These are phyloP conservation scores for Rhabdophis nuchalis DNA, from an alignment of 2,797 vertebrate genomes.

Conservation along the genomic window DNA sequence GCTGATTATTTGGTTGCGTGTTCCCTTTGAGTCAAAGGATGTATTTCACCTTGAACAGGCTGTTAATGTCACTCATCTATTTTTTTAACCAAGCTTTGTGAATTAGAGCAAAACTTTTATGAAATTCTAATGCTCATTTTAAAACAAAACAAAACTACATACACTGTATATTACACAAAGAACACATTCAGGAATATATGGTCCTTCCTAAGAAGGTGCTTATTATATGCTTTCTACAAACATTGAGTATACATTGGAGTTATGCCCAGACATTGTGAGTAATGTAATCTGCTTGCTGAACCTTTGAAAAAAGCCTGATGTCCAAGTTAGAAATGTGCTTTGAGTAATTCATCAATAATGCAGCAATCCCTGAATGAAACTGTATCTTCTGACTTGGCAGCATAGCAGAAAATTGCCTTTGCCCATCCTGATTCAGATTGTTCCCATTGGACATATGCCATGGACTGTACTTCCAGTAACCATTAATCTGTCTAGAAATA, in stretches of 20 bases:
- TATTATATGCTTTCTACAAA: neutral
- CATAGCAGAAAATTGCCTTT: slow-evolving; percentile 25
- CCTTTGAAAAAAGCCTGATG: slow-evolving; percentile 1
- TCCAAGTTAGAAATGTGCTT: slow-evolving; percentile 18
- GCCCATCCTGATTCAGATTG: neutral
- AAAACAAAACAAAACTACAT: neutral
- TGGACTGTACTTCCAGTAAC: neutral
- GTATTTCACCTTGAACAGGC: neutral
- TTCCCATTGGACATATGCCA: slow-evolving; percentile 8
- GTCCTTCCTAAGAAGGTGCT: neutral
- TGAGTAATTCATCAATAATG: slow-evolving; percentile 27
- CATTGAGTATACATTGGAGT: neutral
- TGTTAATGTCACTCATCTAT: neutral
- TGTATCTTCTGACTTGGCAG: slow-evolving; percentile 21
- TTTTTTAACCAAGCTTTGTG: neutral
- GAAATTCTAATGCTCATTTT: neutral
- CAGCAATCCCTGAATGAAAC: slow-evolving; percentile 4
- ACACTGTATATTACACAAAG: neutral
- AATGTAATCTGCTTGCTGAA: neutral
- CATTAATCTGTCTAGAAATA: slow-evolving; percentile 14
- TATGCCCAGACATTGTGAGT: neutral
- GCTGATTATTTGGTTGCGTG: neutral
- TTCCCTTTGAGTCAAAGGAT: neutral
- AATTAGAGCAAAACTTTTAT: neutral
- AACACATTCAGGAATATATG: neutral